phyloP scores from a whole-genome alignment of 2,113 vertebrate species.

The Amphilophus citrinellus region DNA sequence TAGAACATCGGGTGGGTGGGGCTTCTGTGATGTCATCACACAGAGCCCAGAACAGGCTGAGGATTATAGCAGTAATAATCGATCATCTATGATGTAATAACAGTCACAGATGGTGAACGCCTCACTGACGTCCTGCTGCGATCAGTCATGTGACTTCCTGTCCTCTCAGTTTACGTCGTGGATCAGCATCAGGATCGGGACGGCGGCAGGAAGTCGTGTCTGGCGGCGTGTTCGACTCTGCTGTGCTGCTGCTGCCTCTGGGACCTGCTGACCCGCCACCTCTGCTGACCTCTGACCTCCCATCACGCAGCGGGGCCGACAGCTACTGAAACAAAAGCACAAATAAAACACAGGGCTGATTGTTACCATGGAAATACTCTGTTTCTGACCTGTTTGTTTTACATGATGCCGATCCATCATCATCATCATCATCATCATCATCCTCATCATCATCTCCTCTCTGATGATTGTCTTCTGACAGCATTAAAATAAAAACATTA shows the following conservation, averaged over 20 bases:
- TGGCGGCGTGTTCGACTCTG: slow-evolving; percentile 22
- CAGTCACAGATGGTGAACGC: too few relatives aligned
- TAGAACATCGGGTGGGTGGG: not conserved
- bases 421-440: too few relatives aligned
- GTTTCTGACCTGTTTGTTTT: too few relatives aligned
- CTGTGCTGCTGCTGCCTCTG: slow-evolving; percentile 67
- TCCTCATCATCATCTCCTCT: too few relatives aligned
- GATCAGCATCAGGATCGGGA: not conserved
- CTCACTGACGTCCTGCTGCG: not conserved
- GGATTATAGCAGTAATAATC: rapidly evolving
- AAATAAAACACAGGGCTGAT: too few relatives aligned
- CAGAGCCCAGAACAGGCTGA: rapidly evolving
- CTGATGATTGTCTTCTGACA: too few relatives aligned
- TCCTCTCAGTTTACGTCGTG: slow-evolving; percentile 36
- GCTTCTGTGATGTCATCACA: not conserved
- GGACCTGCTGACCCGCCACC: slow-evolving; percentile 26
- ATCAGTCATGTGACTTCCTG: not conserved
- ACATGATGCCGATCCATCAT: too few relatives aligned
- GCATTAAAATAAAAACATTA: too few relatives aligned
- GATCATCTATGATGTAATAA: rapidly evolving
- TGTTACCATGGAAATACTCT: too few relatives aligned
- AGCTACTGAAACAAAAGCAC: too few relatives aligned
- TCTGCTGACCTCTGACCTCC: not conserved
- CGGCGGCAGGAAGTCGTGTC: not conserved
- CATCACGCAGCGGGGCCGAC: not conserved